A percentile compares a stretch with the other conserved stretches of the same genome.
phyloP scores from a whole-genome alignment of 2,888 invertebrate species.

The Drosophila nigricruria region DNA sequence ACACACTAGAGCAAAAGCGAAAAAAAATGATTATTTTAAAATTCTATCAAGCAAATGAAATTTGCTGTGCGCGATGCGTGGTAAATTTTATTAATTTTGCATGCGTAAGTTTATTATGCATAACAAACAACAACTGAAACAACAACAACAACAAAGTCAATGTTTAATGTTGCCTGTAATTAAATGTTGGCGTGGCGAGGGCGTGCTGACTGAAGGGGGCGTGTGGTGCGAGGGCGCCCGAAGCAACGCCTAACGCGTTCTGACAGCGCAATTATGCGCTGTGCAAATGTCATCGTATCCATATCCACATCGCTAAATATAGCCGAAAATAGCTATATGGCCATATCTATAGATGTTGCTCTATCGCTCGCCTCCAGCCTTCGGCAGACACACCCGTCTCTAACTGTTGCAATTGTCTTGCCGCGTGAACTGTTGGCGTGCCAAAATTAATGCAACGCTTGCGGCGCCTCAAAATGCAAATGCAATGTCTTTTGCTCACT shows the following conservation, averaged over 20 bases:
- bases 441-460: conserved; percentile 51
- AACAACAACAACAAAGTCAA: conserved; percentile 38
- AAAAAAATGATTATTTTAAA: conserved; percentile 45
- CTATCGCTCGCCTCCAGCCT: conserved; percentile 13
- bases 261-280: conserved; percentile 72
- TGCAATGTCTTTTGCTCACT: conserved; percentile 38
- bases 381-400: conserved; percentile 44
- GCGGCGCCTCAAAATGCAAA: conserved; percentile 58
- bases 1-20: neutral
- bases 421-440: conserved; percentile 44
- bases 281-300: conserved; percentile 54
- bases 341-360: conserved; percentile 17
- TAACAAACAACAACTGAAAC: conserved; percentile 49
- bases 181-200: conserved; percentile 57
- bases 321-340: conserved; percentile 13
- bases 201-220: neutral
- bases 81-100: conserved; percentile 75
- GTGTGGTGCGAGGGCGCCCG: conserved; percentile 1
- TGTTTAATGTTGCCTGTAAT: conserved; percentile 79
- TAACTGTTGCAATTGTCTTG: conserved; percentile 13
- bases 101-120: conserved; percentile 78
- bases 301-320: conserved; percentile 11
- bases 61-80: conserved; percentile 68
- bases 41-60: conserved; percentile 73
- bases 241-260: conserved; percentile 65